A percentile compares a stretch with the other conserved stretches of the same genome.
Evolutionary conservation across 2,113 vertebrate genomes (phyloP).

Genomic region (Euleptes europaea): DNA sequence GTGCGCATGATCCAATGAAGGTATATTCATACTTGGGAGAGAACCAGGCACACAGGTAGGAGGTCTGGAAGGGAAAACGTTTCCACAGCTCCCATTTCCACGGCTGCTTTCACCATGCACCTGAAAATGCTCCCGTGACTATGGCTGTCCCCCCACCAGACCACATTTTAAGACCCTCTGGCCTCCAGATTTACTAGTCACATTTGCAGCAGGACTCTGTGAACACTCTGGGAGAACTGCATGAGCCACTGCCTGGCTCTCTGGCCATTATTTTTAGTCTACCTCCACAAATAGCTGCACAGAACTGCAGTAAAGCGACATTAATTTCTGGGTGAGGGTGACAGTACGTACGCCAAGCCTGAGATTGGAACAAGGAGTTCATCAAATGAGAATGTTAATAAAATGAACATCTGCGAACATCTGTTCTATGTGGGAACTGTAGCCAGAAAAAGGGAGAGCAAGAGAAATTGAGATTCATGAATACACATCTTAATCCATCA

Average conservation of each 20-base stretch:
- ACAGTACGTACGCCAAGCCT: neutral
- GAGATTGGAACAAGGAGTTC: neutral
- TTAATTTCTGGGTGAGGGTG: neutral
- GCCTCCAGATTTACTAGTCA: neutral
- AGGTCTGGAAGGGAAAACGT: neutral
- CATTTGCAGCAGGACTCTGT: neutral
- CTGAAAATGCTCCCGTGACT: neutral
- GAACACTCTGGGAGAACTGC: neutral
- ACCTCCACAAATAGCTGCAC: neutral
- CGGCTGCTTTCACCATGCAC: neutral
- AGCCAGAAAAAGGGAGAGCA: slow-evolving; percentile 3
- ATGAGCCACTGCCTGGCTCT: neutral
- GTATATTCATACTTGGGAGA: neutral
- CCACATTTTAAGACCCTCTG: neutral
- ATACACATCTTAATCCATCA: slow-evolving; percentile 27
- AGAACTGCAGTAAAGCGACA: neutral
- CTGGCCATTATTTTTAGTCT: neutral
- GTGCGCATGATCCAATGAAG: neutral
- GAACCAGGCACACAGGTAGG: neutral
- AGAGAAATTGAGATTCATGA: slow-evolving; percentile 14
- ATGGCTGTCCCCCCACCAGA: neutral
- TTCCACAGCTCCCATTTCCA: neutral
- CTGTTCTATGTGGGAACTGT: slow-evolving; percentile 18
- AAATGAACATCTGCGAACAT: slow-evolving; percentile 28
- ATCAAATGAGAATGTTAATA: slow-evolving; percentile 19